Base-by-base conservation (phyloP, 2,888 invertebrate species). In the Rotaria macrura region DNA sequence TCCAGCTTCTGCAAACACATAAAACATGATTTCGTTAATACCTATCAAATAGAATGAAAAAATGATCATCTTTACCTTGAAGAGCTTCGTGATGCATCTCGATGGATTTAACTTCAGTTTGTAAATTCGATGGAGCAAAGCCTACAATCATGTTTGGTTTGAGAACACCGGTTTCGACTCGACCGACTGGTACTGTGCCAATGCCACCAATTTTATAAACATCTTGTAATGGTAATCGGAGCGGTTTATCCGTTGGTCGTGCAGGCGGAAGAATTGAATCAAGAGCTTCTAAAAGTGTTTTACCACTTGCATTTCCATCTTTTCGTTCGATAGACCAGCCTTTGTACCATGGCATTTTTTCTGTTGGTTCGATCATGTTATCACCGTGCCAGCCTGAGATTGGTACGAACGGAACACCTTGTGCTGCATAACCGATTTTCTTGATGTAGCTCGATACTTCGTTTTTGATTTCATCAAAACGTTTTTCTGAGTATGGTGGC, bases 41-140 rank as follows among this genome's bases (percentile, higher is more conserved):
- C n/a, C n/a, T n/a, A 25, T 74, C 9, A 6, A 20, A 1, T 40
- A 0, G 1, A 74, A 74, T 40, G 20, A 40, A 40, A 49, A 49
- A 12, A 47, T 12, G 12, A 17, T 74, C 5, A 7, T 23, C 9
- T 10, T 34, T 74, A 38, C 74, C 40, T 74, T 74, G 23, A 89
- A 99, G 94, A 89, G 97, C 95, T 93, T 98, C 98, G 94, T 99
- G 99, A 93, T 99, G 99, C 99, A 99, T 99, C 93, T 99, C 99
- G 89, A 99, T 98, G 87, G 98, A 99, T 92, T 99, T 99, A 52
- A 99, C 91, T 94, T 98, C 97, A 94, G 97, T 98, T 91, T 96
- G 96, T 90, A 99, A 93, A 93, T 95, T 95, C 88, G 94, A 95
- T 54, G 99, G 99, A 86, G 98, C 98, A 90, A 99, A 99, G 29